Evolutionary conservation across 2,113 vertebrate genomes (phyloP).

Genomic region (Myrmecobius fasciatus): DNA sequence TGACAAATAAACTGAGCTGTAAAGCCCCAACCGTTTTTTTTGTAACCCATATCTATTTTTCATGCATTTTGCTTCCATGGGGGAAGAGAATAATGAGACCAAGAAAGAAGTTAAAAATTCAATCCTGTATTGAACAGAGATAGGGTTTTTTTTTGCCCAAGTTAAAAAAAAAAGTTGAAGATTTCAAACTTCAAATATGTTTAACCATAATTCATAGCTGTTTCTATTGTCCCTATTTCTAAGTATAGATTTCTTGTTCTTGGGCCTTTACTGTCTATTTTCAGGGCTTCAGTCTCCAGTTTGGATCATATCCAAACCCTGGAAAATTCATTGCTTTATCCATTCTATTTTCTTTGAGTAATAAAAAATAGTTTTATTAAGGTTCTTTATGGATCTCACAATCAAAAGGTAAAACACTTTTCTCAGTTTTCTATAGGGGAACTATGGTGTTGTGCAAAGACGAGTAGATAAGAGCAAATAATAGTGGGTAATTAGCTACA

Average conservation of each 20-base stretch:
- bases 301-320: not conserved
- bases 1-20: not conserved
- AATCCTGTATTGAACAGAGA: not conserved
- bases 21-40: not conserved
- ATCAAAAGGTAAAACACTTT: not conserved
- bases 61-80: not conserved
- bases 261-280: not conserved
- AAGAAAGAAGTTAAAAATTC: not conserved
- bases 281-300: not conserved
- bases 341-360: not conserved
- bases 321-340: not conserved
- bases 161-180: not conserved
- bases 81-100: not conserved
- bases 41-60: not conserved
- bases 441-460: not conserved
- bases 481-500: not conserved
- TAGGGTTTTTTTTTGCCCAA: not conserved
- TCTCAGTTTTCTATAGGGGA: not conserved
- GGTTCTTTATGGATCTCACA: not conserved
- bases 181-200: slow-evolving; percentile 24
- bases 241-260: not conserved
- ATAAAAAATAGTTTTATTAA: not conserved
- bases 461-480: not conserved
- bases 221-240: not conserved
- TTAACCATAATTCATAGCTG: slow-evolving; percentile 8